Base-by-base conservation (phyloP, 1,140 invertebrate genomes). In the Drosophila sulfurigaster region DNA sequence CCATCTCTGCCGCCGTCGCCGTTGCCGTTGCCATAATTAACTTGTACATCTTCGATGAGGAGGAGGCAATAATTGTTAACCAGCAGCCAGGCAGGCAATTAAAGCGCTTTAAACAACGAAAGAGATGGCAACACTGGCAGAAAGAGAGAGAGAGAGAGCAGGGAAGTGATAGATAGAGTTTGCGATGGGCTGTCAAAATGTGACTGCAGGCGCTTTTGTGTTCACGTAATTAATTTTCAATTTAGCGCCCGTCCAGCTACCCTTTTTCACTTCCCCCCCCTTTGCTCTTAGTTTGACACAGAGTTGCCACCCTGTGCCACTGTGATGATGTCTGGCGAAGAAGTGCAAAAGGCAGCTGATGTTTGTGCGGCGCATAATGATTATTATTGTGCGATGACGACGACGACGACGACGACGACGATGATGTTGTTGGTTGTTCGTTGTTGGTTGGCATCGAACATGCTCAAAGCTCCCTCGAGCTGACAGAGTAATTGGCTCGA, bases 201-300 rank as follows among this genome's bases (percentile, higher is more conserved):
- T 71, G 52, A 48, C 65, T 65, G 35, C 67, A 13, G 77, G 56
- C 69, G 45, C 57, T 67, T 72, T 78, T 69, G 64, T 77, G 74
- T 64, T 64, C 64, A 69, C 65, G 57, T 83, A 83, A 83, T 83
- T 86, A 86, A 81, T 86, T 83, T 81, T 78, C 81, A 75, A 86
- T 74, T 81, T 54, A 49, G 43, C 65, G 32, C 51, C 56, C 8
- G 45, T 25, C 70, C 20, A 51, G 25, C 28, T 54, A 10, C 52
- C 32, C 41, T 13, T 0, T 41, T 20, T 10, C 20, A 5, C n/a
- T 25, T 0, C 7, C n/a, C 8, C 8, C 1, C 1, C 8, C 56
- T 8, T 8, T 51, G 1, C 15, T 15, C 8, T 28, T 35, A 25
- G 20, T 5, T 35, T 11, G 1, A 11, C 8, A 10, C 8, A 38